A percentile compares a stretch with the other conserved stretches of the same genome.
Conservation (phyloP, 2,888 invertebrate genomes). For the Troilus luridus region DNA sequence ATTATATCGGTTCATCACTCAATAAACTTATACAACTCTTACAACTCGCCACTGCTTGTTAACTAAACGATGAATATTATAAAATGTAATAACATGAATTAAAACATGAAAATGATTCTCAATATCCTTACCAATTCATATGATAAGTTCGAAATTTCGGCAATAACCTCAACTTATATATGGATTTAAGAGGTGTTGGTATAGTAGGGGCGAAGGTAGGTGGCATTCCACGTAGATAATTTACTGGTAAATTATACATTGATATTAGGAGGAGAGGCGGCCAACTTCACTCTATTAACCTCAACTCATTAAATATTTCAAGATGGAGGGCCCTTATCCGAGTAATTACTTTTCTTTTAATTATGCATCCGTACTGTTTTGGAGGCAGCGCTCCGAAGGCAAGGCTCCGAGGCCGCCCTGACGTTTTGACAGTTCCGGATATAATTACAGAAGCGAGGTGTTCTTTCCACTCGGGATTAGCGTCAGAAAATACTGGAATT, state of each 20-base stretch:
- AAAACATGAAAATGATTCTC: no score
- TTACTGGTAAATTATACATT: slow-evolving; percentile 41
- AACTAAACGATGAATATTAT: no score
- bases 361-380: slow-evolving; percentile 5
- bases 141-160: not conserved
- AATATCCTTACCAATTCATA: no score
- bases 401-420: not conserved
- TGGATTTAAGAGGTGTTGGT: not conserved
- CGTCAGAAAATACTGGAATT: slow-evolving; percentile 10
- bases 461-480: slow-evolving; percentile 10
- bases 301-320: slow-evolving; percentile 27
- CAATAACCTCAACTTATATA: not conserved
- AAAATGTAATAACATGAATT: no score
- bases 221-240: slow-evolving; percentile 18
- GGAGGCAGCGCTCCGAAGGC: not conserved
- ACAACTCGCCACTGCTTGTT: no score
- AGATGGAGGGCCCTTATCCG: not conserved
- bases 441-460: not conserved
- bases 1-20: no score
- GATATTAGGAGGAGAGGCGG: slow-evolving; percentile 31
- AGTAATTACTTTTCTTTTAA: slow-evolving; percentile 48
- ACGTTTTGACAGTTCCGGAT: slow-evolving; percentile 7
- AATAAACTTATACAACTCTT: no score
- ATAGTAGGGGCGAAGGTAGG: not conserved
- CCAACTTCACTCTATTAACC: slow-evolving; percentile 41